Evolutionary conservation across 2,797 vertebrate species (phyloP), one percentile per base, ranked within the genome.

Genomic region (Fundulus diaphanus): DNA sequence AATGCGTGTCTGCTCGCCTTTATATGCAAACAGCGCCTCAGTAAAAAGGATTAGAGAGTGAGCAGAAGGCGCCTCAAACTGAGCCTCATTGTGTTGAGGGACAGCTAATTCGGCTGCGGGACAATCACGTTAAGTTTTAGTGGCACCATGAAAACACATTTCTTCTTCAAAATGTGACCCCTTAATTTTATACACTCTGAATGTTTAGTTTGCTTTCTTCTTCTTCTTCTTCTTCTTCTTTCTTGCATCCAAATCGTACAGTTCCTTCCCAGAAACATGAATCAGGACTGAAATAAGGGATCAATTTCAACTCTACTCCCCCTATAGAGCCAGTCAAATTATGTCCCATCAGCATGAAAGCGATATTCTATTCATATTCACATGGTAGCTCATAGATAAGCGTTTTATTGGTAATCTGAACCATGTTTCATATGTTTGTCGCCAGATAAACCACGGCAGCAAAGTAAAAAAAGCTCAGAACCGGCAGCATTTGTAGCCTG

Each of bases 1-100:
- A 76, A 87, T 61, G 56, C 46, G 54, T 85, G 88, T 85, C 79
- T 78, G 86, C 63, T 88, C 68, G 78, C 82, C 81, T 92, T 93
- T 92, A 85, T 93, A 90, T 93, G 90, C 88, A 93, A 93, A 91
- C 82, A 72, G 13, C 63, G 68, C 78, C 79, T 85, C 82, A 84
- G 77, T 77, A 76, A 86, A 74, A 70, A 66, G 78, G 83, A 89
- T 87, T 90, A 88, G 72, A 73, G 79, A 80, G 67, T 35, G 68
- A 71, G 67, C 78, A 74, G 63, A 63, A 76, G 78, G 79, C 79
- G 82, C 65, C 73, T 86, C 77, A 82, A 80, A 85, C 40, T 9
- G 79, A 80, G 48, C 81, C 78, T 76, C 85, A 88, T 88, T 88
- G 88, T 89, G 82, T 71, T 46, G 52, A 24, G 46, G 61, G 83